Evolutionary conservation across 2,888 invertebrate genomes (phyloP).

Genomic region (Drosophila tripunctata): DNA sequence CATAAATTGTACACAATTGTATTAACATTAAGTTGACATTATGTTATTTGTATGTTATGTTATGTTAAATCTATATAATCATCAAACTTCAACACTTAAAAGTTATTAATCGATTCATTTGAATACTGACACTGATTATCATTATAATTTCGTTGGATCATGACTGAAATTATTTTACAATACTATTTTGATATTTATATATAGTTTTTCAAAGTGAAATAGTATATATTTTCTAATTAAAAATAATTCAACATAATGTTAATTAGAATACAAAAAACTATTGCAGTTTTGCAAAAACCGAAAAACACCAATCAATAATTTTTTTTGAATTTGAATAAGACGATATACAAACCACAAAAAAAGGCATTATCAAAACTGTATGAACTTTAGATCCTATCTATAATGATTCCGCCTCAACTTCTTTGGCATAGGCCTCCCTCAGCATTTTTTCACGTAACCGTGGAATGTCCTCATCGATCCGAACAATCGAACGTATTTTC

Average conservation of each 20-base stretch:
- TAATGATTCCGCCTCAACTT: slow-evolving; percentile 75
- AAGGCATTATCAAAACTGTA: no score
- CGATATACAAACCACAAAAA: no score
- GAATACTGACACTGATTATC: no score
- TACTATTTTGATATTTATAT: no score
- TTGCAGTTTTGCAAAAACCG: no score
- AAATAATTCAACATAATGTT: slow-evolving; percentile 26
- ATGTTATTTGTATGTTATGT: no score
- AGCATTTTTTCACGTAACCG: slow-evolving; percentile 92
- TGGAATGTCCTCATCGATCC: slow-evolving; percentile 93
- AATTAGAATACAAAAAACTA: slow-evolving; percentile 2
- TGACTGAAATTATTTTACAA: slow-evolving; percentile 22
- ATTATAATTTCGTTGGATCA: slow-evolving; percentile 9
- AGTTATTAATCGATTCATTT: background rate
- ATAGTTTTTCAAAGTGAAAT: no score
- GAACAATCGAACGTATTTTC: slow-evolving; percentile 93
- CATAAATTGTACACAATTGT: no score
- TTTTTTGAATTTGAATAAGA: no score
- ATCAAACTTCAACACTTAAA: slow-evolving; percentile 5
- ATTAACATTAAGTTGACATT: slow-evolving; percentile 1
- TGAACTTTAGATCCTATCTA: no score
- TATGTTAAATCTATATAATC: no score
- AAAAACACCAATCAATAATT: background rate
- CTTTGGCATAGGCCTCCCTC: slow-evolving; percentile 84
- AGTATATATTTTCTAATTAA: slow-evolving; percentile 28